Base-by-base conservation (phyloP, 2,797 vertebrate genomes). In the Melanotaenia trifasciata region DNA sequence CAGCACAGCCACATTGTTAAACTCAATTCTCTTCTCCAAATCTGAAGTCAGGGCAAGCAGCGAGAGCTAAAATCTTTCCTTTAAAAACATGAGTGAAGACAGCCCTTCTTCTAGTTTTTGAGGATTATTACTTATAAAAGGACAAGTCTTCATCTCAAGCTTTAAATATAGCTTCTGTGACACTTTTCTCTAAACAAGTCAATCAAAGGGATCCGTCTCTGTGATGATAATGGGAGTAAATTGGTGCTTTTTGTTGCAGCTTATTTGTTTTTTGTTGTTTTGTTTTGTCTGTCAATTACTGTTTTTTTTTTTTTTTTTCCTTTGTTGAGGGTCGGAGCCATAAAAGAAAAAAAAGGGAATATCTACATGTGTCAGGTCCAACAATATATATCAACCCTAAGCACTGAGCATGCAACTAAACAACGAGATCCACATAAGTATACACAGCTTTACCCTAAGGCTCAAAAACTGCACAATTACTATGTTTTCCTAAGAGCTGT, bases 141-240 rank as follows among this genome's bases (percentile, higher is more conserved):
- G 45, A 47, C 5, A 28, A 30, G 26, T 57, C 18, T 65, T 13
- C 9, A 14, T 45, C 53, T 57, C 45, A 18, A 12, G 38, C 36
- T 56, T 56, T 22, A 26, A 73, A 38, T 40, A 3, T 45, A 24
- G 4, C 57, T 70, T 61, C 12, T 4, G n/a, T 16, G 50, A 71
- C 45, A 70, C 18, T 20, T 61, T 26, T 16, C 50, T 58, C 62
- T 1, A 3, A 40, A 36, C 35, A 43, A 40, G 64, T 53, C 22
- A 22, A 5, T 57, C 20, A 5, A 0, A 5, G 30, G 18, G 47
- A 62, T 70, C 35, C 1, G 35, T 30, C 36, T 63, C 33, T 22
- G 3, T 8, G 63, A 76, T 64, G 38, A 1, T 63, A 26, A 82
- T 80, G 57, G 51, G 0, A 30, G 11, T 22, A 40, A 78, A 84